Percentiles rank a stretch among this genome's conserved stretches.
phyloP scores from a whole-genome alignment of 2,888 invertebrate genomes.

The Theretra japonica region DNA sequence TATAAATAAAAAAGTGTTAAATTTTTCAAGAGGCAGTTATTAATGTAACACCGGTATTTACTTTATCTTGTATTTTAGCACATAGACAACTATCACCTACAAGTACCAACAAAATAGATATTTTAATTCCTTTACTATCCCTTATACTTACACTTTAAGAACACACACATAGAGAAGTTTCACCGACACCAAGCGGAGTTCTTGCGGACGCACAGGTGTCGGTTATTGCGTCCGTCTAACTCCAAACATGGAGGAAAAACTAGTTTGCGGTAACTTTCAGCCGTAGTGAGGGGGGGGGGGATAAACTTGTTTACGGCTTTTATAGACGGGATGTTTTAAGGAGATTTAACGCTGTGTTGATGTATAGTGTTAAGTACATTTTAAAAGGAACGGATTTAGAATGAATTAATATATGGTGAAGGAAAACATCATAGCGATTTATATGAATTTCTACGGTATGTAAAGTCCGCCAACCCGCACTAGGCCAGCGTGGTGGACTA shows the following conservation, averaged over 20 bases:
- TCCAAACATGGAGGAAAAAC: conserved; percentile 13
- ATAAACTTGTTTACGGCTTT: conserved; percentile 5
- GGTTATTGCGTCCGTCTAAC: neutral
- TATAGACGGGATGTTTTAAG: neutral
- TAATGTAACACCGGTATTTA: no score
- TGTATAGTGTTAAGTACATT: neutral
- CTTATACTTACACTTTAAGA: neutral
- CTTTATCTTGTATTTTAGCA: neutral
- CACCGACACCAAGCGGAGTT: neutral
- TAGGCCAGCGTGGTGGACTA: no score
- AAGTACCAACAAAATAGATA: no score
- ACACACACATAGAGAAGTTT: conserved; percentile 8
- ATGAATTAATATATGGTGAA: no score
- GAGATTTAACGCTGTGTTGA: neutral
- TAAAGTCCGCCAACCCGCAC: no score
- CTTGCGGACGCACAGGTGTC: conserved; percentile 13
- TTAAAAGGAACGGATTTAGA: no score
- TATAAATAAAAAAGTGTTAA: no score
- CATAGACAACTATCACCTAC: neutral
- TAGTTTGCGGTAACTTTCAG: neutral
- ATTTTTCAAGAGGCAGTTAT: no score
- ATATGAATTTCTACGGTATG: no score
- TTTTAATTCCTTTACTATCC: no score
- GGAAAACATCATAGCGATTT: no score
- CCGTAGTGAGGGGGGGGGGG: neutral